These are phyloP conservation scores for Fragum sueziense DNA, from an alignment of 2,888 invertebrate genomes.

Conservation along the genomic window DNA sequence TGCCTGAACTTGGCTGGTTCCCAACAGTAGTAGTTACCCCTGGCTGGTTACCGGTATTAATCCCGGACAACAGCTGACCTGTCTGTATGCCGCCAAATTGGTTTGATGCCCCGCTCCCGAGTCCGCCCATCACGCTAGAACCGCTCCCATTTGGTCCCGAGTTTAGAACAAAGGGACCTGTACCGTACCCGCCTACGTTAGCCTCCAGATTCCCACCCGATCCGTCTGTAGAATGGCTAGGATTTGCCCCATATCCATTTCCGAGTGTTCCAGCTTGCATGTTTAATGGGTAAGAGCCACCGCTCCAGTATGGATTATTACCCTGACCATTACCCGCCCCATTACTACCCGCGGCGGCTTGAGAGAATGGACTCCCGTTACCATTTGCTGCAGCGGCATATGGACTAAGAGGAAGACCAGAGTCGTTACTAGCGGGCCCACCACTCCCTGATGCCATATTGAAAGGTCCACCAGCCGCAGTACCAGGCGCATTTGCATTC, in stretches of 20 bases:
- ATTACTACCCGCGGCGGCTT: constrained; percentile 5
- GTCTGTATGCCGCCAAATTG: neutral
- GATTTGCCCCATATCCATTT: constrained; percentile 28
- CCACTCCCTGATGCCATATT: constrained; percentile 33
- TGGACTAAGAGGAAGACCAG: constrained; percentile 46
- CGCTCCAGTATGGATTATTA: neutral
- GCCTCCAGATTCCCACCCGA: constrained; percentile 47
- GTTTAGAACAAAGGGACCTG: constrained; percentile 24
- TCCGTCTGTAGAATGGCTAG: constrained; percentile 37
- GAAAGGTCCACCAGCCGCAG: constrained; percentile 55
- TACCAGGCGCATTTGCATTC: constrained; percentile 51
- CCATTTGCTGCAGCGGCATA: constrained; percentile 30
- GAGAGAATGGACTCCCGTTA: constrained; percentile 39
- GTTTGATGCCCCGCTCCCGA: constrained; percentile 16
- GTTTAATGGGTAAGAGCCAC: neutral
- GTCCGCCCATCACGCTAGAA: neutral
- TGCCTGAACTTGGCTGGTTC: constrained; percentile 8
- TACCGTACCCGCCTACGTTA: constrained; percentile 33
- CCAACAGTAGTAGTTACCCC: neutral
- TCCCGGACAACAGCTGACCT: constrained; percentile 13
- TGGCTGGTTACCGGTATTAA: neutral
- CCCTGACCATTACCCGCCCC: neutral
- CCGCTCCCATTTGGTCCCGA: constrained; percentile 1
- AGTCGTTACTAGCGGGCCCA: constrained; percentile 33
- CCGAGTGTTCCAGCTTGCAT: neutral